phyloP scores from a whole-genome alignment of 2,113 vertebrate species.

The Aythya baeri region DNA sequence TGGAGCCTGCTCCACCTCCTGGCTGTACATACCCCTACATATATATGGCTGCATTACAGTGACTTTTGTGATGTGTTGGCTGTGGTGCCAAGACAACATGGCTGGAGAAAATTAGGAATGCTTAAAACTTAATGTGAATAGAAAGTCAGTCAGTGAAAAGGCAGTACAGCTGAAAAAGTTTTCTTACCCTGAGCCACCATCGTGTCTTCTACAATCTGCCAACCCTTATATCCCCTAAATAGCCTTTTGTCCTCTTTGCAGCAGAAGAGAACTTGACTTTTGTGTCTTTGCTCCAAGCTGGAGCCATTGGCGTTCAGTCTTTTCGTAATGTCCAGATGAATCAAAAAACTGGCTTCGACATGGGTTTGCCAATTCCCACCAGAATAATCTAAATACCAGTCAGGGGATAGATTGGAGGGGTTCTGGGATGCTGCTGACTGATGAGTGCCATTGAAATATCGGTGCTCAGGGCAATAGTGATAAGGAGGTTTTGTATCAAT shows the following conservation, averaged over 20 bases:
- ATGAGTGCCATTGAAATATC: background rate
- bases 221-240: background rate
- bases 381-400: background rate
- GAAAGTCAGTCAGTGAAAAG: background rate
- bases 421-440: background rate
- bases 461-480: background rate
- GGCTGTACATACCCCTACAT: background rate
- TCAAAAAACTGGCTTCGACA: background rate
- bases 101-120: background rate
- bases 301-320: background rate
- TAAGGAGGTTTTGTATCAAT: background rate
- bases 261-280: background rate
- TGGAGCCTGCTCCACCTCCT: background rate
- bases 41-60: background rate
- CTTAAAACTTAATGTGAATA: background rate
- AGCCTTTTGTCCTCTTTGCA: background rate
- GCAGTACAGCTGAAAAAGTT: background rate
- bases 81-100: background rate
- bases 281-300: background rate
- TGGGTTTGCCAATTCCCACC: background rate
- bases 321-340: background rate
- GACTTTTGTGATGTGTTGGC: slow-evolving; percentile 3
- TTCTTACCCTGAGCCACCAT: background rate
- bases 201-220: background rate
- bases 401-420: background rate